These are phyloP conservation scores for Philopedon plagiatum DNA, from an alignment of 2,888 invertebrate genomes.

Conservation along the genomic window DNA sequence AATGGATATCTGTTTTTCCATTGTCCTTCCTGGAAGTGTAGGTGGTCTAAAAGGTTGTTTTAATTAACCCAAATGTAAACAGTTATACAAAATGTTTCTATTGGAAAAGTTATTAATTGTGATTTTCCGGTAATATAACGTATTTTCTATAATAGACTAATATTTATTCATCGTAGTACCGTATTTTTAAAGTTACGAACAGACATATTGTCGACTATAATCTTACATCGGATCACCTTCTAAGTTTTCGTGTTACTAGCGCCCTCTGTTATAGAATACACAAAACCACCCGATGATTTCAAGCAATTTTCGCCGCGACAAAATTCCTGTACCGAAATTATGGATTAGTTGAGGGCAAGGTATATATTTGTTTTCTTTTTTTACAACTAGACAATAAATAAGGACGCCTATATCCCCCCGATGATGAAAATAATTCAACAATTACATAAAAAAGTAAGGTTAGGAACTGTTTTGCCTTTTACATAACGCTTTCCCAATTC, in stretches of 20 bases:
- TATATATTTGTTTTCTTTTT: no score
- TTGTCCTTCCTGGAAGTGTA: no score
- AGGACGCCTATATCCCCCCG: neutral
- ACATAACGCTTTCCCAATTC: slow-evolving; percentile 16
- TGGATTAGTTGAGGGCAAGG: no score
- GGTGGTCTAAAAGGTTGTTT: no score
- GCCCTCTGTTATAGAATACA: neutral
- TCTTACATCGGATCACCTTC: neutral
- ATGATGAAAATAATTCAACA: neutral
- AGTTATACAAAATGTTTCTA: no score
- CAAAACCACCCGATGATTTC: no score
- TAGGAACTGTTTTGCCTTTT: slow-evolving; percentile 13
- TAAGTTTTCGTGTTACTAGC: neutral
- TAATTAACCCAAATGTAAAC: no score
- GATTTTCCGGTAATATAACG: no score
- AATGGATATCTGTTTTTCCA: no score
- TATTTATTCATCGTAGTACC: neutral
- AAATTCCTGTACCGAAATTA: no score
- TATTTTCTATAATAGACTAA: neutral
- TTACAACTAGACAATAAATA: neutral
- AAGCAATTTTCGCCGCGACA: no score
- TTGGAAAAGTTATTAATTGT: no score
- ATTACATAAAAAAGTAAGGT: slow-evolving; percentile 17
- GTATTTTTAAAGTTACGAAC: neutral
- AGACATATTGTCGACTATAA: neutral